A percentile compares a stretch with the other conserved stretches of the same genome.
These are phyloP conservation scores for Spodoptera exigua DNA, from an alignment of 2,888 invertebrate species.

Conservation along the genomic window DNA sequence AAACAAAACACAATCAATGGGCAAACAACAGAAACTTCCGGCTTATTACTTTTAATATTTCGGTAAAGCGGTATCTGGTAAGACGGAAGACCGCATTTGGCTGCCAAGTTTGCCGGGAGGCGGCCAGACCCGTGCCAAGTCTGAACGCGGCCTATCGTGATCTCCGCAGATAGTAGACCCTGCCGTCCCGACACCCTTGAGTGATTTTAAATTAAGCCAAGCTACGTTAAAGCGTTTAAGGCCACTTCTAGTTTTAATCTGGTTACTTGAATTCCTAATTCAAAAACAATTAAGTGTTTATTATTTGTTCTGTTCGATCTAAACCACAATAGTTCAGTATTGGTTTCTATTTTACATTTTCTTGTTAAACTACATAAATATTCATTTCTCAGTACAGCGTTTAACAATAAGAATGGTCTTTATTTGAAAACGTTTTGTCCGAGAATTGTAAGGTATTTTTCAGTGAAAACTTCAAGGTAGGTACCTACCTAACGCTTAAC, in stretches of 20 bases:
- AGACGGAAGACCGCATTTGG: constrained; percentile 65
- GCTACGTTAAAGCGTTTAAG: constrained; percentile 25
- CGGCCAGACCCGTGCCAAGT: constrained; percentile 67
- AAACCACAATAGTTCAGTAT: neutral
- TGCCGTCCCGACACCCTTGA: constrained; percentile 68
- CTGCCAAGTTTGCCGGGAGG: constrained; percentile 69
- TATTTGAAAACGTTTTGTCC: too few species aligned
- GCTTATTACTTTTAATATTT: constrained; percentile 60
- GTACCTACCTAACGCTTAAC: too few species aligned
- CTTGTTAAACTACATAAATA: too few species aligned
- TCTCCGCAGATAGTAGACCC: constrained; percentile 66
- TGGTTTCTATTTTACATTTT: too few species aligned
- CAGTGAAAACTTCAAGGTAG: neutral
- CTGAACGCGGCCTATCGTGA: constrained; percentile 75
- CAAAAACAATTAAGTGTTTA: neutral
- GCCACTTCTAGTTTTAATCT: constrained; percentile 2
- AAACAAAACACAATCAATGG: constrained; percentile 37
- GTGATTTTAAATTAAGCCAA: constrained; percentile 76
- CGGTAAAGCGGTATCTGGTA: constrained; percentile 56
- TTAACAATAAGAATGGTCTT: neutral
- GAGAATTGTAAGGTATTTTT: neutral
- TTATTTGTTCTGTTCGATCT: neutral
- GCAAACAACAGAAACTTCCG: constrained; percentile 37
- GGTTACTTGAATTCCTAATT: constrained; percentile 10
- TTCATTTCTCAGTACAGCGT: neutral